Evolutionary conservation across 2,797 vertebrate species (phyloP).

Genomic region (Callimico goeldii): DNA sequence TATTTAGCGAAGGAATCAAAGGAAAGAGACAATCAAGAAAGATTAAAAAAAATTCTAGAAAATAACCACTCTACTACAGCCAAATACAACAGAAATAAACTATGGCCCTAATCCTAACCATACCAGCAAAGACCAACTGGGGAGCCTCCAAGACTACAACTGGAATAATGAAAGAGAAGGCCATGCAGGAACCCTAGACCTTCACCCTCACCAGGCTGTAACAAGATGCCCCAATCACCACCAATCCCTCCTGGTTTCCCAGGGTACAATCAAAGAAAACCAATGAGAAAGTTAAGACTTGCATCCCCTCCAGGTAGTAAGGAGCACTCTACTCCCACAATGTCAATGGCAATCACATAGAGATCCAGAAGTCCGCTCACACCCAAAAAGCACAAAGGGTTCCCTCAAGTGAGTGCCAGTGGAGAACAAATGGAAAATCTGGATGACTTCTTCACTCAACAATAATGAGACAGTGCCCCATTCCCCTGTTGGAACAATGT

Average conservation of each 20-base stretch:
- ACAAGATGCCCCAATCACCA: neutral
- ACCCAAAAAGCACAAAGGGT: neutral
- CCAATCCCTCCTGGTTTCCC: neutral
- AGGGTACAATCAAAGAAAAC: neutral
- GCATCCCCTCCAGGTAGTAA: neutral
- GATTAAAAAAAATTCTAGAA: neutral
- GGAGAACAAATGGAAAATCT: neutral
- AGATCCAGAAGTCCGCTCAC: neutral
- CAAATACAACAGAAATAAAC: neutral
- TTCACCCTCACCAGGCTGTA: neutral
- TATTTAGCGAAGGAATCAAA: neutral
- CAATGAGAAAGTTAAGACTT: neutral
- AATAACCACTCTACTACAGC: neutral
- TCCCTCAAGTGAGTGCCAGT: neutral
- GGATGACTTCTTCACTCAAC: neutral
- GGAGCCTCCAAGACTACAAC: neutral
- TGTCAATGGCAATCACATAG: neutral
- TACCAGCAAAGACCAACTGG: neutral
- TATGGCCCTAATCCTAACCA: neutral
- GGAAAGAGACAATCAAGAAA: neutral
- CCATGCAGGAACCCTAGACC: neutral
- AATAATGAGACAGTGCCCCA: neutral
- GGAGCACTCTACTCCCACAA: neutral
- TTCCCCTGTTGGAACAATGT: neutral
- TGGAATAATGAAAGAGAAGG: neutral